Conservation (phyloP, 2,113 vertebrate species). For the Cyanoliseus patagonus region DNA sequence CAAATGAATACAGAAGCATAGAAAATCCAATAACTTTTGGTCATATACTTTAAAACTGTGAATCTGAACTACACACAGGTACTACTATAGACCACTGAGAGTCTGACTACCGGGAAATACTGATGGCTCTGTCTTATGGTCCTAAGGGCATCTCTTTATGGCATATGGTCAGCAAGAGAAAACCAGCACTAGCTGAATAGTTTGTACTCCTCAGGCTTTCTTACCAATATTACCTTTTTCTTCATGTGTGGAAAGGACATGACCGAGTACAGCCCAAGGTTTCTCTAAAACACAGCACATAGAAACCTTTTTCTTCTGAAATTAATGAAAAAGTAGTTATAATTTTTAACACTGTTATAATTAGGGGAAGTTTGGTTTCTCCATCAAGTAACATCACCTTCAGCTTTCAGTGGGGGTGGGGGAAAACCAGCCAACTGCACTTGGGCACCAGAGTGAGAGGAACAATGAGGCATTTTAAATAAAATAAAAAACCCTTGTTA, state of each 20-base stretch:
- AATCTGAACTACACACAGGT: not conserved
- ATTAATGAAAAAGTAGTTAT: not conserved
- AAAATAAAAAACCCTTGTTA: slow-evolving; percentile 40
- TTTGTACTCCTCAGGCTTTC: not conserved
- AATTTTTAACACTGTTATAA: slow-evolving; percentile 2
- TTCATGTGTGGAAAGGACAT: not conserved
- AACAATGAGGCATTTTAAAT: slow-evolving; percentile 25
- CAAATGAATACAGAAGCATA: not conserved
- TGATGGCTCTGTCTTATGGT: not conserved
- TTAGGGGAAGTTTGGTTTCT: not conserved
- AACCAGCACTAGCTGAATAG: not conserved
- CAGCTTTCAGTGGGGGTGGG: not conserved
- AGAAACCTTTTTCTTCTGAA: not conserved
- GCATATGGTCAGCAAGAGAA: not conserved
- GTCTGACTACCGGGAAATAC: not conserved
- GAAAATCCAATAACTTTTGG: not conserved
- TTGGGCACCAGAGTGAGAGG: slow-evolving; percentile 44
- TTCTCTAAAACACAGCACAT: not conserved
- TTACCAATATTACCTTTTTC: not conserved
- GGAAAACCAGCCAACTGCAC: not conserved
- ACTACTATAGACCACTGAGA: not conserved
- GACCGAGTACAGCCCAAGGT: not conserved
- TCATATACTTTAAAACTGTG: not conserved
- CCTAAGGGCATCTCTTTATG: not conserved
- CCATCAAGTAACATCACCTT: not conserved